Evolutionary conservation across 2,888 invertebrate species (phyloP).

Genomic region (Eupithecia insigniata): DNA sequence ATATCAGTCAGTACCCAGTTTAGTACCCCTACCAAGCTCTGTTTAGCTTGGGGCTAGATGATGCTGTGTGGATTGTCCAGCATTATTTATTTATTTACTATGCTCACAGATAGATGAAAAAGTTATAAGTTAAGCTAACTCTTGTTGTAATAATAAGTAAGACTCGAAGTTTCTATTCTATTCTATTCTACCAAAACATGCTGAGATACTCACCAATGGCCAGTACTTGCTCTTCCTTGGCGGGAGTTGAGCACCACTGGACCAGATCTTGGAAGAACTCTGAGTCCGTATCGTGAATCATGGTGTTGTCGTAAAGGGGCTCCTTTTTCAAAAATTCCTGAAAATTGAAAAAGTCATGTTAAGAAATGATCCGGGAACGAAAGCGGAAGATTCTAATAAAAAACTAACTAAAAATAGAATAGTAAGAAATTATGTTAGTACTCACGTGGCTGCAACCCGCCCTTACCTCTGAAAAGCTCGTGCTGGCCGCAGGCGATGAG

Average conservation of each 20-base stretch:
- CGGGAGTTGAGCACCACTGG: conserved; percentile 84
- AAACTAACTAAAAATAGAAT: conserved; percentile 56
- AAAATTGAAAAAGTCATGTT: conserved; percentile 63
- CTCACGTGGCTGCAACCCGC: conserved; percentile 64
- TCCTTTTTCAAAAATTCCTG: conserved; percentile 80
- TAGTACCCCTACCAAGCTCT: too few species aligned
- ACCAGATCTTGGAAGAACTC: conserved; percentile 89
- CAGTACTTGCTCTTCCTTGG: conserved; percentile 78
- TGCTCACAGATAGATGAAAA: neutral
- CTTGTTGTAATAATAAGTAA: too few species aligned
- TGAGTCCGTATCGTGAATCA: conserved; percentile 82
- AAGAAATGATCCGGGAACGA: conserved; percentile 48
- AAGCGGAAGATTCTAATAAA: conserved; percentile 53
- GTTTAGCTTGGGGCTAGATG: too few species aligned
- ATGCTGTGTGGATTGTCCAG: too few species aligned
- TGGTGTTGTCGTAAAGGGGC: conserved; percentile 72
- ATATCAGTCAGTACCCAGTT: too few species aligned
- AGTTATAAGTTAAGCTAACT: too few species aligned
- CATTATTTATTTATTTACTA: too few species aligned
- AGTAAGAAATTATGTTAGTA: conserved; percentile 58
- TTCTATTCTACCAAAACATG: too few species aligned
- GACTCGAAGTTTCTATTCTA: too few species aligned
- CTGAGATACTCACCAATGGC: conserved; percentile 70
- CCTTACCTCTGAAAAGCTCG: conserved; percentile 80
- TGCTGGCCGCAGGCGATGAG: conserved; percentile 60